Evolutionary conservation across 2,113 vertebrate genomes (phyloP), one percentile per base, ranked within the genome.

Genomic region (Anhinga anhinga): DNA sequence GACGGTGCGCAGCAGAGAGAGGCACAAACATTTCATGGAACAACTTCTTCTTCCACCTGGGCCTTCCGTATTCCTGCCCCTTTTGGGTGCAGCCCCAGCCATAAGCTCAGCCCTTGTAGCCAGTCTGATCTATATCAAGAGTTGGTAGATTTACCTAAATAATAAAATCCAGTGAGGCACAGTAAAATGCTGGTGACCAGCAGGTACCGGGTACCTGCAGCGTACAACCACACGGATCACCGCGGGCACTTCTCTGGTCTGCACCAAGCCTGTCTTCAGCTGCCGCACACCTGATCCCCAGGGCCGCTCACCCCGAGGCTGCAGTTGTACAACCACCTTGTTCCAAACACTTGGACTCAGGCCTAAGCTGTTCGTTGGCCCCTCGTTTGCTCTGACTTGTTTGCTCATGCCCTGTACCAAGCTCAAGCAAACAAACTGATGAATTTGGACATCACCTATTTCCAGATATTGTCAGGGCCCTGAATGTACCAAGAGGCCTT

Each of bases 401-500:
- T 94, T 94, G 76, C 71, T 96, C 79, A 86, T 47, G 66, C 50
- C 59, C 71, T 40, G 59, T 38, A 83, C 50, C 45, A 87, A 86
- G 59, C 72, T 47, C 55, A 10, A 67, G 70, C 62, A 85, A 96
- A 89, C 49, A 86, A 91, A 82, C 1, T 15, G 34, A 73, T 53
- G 2, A 1, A 62, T 73, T 76, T 27, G 25, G 44, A 72, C 13
- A 44, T 69, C 67, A 69, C 27, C 26, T 82, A 12, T 74, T 69
- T 74, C 71, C 40, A 92, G 55, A 23, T 34, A 65, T 30, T 50
- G 23, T 56, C 82, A 90, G 58, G 1, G 5, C 22, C 38, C 42
- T 71, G 45, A 34, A 13, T 20, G 23, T 20, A 53, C 13, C 13
- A 36, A 47, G 26, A 80, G 26, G 36, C 30, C 40, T 61, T 38